Evolutionary conservation across 2,797 vertebrate genomes (phyloP).

Genomic region (Coregonus ussuriensis): DNA sequence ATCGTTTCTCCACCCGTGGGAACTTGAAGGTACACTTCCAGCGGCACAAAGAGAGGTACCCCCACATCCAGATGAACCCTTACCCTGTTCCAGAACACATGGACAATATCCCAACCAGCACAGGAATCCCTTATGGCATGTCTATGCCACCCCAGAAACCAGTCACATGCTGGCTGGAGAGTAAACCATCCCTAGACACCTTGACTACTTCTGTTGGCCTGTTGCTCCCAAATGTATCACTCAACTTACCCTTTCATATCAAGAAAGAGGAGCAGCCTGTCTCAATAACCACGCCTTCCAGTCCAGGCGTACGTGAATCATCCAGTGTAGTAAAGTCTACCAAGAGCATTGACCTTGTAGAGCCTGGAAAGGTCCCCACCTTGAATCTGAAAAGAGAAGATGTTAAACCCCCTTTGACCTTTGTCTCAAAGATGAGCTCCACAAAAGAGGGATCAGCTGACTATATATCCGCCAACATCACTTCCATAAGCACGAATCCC

Average conservation of each 20-base stretch:
- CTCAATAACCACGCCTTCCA: conserved; percentile 74
- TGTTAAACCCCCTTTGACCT: conserved; percentile 41
- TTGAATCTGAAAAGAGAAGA: conserved; percentile 72
- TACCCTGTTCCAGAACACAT: conserved; percentile 83
- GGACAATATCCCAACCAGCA: conserved; percentile 82
- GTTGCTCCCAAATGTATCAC: conserved; percentile 77
- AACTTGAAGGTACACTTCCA: conserved; percentile 88
- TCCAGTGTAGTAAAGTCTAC: conserved; percentile 65
- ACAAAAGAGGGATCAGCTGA: conserved; percentile 44
- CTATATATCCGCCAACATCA: conserved; percentile 20
- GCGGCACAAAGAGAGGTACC: conserved; percentile 85
- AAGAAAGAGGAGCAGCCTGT: conserved; percentile 81
- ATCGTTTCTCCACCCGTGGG: conserved; percentile 85
- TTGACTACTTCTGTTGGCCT: conserved; percentile 78
- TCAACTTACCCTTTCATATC: conserved; percentile 73
- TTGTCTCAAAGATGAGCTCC: conserved; percentile 34
- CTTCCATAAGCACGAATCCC: conserved; percentile 73
- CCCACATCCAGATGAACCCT: conserved; percentile 85
- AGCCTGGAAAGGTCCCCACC: conserved; percentile 62
- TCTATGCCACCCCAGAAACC: conserved; percentile 81
- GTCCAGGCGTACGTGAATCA: conserved; percentile 75
- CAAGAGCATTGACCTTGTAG: conserved; percentile 69
- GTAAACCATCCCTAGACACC: conserved; percentile 77
- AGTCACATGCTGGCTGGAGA: conserved; percentile 81
- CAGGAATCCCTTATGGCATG: conserved; percentile 82